Percentiles rank a stretch among this genome's conserved stretches.
phyloP scores from a whole-genome alignment of 1,140 invertebrate genomes.

The Bombus balteatus region DNA sequence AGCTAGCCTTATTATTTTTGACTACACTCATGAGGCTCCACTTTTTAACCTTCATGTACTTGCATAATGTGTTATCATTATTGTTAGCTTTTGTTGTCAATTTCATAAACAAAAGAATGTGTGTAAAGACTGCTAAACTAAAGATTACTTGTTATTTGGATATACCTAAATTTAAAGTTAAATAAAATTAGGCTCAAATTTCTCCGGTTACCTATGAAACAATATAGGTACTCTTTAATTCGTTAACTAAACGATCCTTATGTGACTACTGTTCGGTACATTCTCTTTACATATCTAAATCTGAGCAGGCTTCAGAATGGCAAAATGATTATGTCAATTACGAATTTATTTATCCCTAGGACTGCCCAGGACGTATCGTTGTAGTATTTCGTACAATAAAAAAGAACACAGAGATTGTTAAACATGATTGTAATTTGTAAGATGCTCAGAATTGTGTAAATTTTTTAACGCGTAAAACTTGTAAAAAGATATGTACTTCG shows the following conservation, averaged over 20 bases:
- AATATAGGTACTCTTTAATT: slow-evolving; percentile 62
- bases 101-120: slow-evolving; percentile 65
- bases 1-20: slow-evolving; percentile 63
- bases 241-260: slow-evolving; percentile 66
- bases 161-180: slow-evolving; percentile 67
- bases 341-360: slow-evolving; percentile 75
- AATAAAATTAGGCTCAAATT: slow-evolving; percentile 71
- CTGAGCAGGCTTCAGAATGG: slow-evolving; percentile 79
- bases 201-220: slow-evolving; percentile 62
- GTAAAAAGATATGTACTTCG: slow-evolving; percentile 56
- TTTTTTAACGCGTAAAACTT: slow-evolving; percentile 63
- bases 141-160: slow-evolving; percentile 74
- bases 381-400: slow-evolving; percentile 56
- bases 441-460: slow-evolving; percentile 69
- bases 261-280: slow-evolving; percentile 72
- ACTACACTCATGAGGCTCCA: slow-evolving; percentile 62
- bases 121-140: slow-evolving; percentile 73
- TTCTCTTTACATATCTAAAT: slow-evolving; percentile 77
- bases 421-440: slow-evolving; percentile 70
- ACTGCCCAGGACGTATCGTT: slow-evolving; percentile 69
- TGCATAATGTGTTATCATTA: slow-evolving; percentile 75
- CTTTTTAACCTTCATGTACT: slow-evolving; percentile 73
- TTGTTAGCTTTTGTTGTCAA: slow-evolving; percentile 72
- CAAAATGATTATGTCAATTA: slow-evolving; percentile 79
- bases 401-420: slow-evolving; percentile 47